Percentiles rank a stretch among this genome's conserved stretches.
Conservation (phyloP, 2,888 invertebrate species). For the Caenorhabditis doughertyi region DNA sequence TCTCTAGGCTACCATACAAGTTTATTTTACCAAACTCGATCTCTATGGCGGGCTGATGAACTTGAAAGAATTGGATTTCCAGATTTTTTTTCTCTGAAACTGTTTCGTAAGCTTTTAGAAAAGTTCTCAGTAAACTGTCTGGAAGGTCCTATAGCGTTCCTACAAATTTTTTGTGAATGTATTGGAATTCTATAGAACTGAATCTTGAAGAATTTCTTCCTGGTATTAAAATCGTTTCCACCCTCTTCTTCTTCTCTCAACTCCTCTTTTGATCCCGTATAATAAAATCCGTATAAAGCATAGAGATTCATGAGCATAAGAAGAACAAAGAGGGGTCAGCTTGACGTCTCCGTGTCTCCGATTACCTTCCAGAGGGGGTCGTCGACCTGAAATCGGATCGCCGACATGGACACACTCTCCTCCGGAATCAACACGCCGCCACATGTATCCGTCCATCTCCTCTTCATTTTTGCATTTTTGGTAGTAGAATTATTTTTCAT, state of each 20-base stretch:
- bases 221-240: too few species aligned
- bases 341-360: slow-evolving; percentile 48
- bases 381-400: slow-evolving; percentile 51
- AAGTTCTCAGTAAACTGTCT: too few species aligned
- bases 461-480: neutral
- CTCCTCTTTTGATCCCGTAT: neutral
- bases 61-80: too few species aligned
- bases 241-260: neutral
- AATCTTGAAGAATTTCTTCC: too few species aligned
- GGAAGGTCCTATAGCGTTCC: too few species aligned
- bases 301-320: neutral
- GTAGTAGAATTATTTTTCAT: neutral
- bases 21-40: too few species aligned
- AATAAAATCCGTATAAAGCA: slow-evolving; percentile 7
- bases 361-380: slow-evolving; percentile 38
- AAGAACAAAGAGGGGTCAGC: slow-evolving; percentile 12
- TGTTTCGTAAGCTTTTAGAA: too few species aligned
- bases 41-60: too few species aligned
- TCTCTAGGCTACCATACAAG: too few species aligned
- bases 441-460: slow-evolving; percentile 13
- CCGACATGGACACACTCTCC: neutral
- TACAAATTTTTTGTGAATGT: too few species aligned
- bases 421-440: slow-evolving; percentile 50
- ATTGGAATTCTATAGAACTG: too few species aligned
- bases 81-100: too few species aligned